Conservation (phyloP, 2,113 vertebrate genomes). For the Rhinichthys klamathensis region DNA sequence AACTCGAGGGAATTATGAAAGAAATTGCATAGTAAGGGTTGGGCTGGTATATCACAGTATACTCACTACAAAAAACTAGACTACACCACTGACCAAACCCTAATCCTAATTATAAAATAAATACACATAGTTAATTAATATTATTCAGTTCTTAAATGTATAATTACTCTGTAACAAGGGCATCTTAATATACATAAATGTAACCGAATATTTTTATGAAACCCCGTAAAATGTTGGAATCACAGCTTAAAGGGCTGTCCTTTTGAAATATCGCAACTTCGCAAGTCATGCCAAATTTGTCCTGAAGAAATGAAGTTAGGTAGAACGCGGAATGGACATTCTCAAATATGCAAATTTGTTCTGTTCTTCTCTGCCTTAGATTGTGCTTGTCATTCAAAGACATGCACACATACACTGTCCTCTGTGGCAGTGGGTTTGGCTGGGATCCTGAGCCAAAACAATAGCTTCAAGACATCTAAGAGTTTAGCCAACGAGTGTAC, state of each 20-base stretch:
- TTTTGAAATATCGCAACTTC: background rate
- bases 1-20: too few species aligned
- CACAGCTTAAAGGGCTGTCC: background rate
- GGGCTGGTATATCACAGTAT: too few species aligned
- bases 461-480: constrained; percentile 7
- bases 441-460: constrained; percentile 12
- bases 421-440: background rate
- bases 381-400: background rate
- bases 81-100: too few species aligned
- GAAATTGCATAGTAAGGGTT: too few species aligned
- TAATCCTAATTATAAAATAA: too few species aligned
- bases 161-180: too few species aligned
- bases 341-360: background rate
- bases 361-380: background rate
- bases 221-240: background rate
- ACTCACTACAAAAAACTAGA: too few species aligned
- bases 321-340: background rate
- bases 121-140: too few species aligned
- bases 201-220: background rate
- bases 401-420: background rate
- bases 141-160: too few species aligned
- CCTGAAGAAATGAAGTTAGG: background rate
- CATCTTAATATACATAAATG: too few species aligned
- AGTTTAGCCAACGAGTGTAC: background rate
- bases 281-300: background rate